These are phyloP conservation scores for Pipa parva DNA, from an alignment of 2,113 vertebrate species.

Conservation along the genomic window DNA sequence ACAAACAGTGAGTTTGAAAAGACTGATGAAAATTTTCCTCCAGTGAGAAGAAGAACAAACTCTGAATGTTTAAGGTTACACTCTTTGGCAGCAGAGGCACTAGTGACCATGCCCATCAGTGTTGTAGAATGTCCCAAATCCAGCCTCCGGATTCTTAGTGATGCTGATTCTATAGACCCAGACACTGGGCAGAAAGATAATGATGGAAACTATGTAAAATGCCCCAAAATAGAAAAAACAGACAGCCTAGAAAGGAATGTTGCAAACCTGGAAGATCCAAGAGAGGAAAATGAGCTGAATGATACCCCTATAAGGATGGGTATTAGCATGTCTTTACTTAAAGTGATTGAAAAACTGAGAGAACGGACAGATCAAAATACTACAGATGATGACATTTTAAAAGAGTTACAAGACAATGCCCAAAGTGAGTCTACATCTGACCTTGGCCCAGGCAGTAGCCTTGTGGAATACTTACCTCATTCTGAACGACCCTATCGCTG, in stretches of 20 bases:
- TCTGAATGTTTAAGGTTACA: conserved; percentile 91
- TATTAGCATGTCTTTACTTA: conserved; percentile 91
- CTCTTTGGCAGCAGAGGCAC: conserved; percentile 88
- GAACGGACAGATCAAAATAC: conserved; percentile 94
- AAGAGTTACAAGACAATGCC: conserved; percentile 87
- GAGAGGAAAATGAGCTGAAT: conserved; percentile 62
- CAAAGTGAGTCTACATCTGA: conserved; percentile 68
- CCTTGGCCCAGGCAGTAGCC: conserved; percentile 47
- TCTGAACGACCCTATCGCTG: conserved; percentile 85
- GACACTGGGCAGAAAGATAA: conserved; percentile 60
- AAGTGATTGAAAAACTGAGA: conserved; percentile 87
- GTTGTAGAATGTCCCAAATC: conserved; percentile 71
- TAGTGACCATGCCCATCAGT: conserved; percentile 91
- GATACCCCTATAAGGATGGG: conserved; percentile 82
- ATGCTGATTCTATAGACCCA: conserved; percentile 52
- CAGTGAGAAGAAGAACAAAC: conserved; percentile 84
- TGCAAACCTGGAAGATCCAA: conserved; percentile 64
- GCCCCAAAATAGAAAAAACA: conserved; percentile 55
- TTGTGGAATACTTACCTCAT: conserved; percentile 82
- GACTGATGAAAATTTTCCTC: conserved; percentile 82
- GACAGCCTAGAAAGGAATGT: conserved; percentile 56
- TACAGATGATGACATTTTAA: conserved; percentile 91
- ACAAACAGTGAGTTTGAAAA: conserved; percentile 49
- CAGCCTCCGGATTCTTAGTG: conserved; percentile 54
- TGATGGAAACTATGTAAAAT: conserved; percentile 45